Percentiles rank a stretch among this genome's conserved stretches.
Evolutionary conservation across 2,113 vertebrate genomes (phyloP).

Genomic region (Microcebus tavaratra): DNA sequence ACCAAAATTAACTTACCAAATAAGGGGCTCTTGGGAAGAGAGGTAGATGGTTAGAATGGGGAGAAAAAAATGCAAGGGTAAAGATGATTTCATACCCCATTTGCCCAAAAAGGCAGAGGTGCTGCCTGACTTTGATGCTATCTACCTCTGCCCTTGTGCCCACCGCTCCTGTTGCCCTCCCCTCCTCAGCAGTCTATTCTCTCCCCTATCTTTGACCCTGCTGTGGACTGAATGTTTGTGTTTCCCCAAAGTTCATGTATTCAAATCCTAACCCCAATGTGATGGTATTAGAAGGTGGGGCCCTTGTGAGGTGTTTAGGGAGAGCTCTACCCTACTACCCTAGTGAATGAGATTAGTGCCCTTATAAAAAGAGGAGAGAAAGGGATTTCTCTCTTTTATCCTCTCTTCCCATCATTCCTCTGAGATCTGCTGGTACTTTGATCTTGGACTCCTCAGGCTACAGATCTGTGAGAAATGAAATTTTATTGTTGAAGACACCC

Average conservation of each 20-base stretch:
- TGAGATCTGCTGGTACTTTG: not conserved
- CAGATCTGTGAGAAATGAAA: not conserved
- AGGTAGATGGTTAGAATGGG: not conserved
- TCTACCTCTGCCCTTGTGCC: not conserved
- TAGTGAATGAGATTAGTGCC: not conserved
- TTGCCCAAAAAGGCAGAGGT: not conserved
- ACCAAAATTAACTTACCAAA: not conserved
- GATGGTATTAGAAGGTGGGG: not conserved
- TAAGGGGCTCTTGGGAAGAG: not conserved
- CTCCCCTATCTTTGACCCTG: not conserved
- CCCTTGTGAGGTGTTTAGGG: not conserved
- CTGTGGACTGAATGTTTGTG: not conserved
- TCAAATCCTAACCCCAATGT: not conserved
- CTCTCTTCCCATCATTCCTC: not conserved
- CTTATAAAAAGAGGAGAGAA: not conserved
- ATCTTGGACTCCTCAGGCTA: not conserved
- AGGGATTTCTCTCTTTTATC: not conserved
- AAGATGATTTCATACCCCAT: not conserved
- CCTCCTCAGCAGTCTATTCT: not conserved
- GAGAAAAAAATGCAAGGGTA: not conserved
- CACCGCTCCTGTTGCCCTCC: not conserved
- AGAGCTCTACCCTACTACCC: not conserved
- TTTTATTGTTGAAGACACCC: not conserved
- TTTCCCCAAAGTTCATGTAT: not conserved
- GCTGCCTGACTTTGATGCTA: not conserved